Evolutionary conservation across 1,140 invertebrate species (phyloP), one percentile per base, ranked within the genome.

Genomic region (Physella acuta): DNA sequence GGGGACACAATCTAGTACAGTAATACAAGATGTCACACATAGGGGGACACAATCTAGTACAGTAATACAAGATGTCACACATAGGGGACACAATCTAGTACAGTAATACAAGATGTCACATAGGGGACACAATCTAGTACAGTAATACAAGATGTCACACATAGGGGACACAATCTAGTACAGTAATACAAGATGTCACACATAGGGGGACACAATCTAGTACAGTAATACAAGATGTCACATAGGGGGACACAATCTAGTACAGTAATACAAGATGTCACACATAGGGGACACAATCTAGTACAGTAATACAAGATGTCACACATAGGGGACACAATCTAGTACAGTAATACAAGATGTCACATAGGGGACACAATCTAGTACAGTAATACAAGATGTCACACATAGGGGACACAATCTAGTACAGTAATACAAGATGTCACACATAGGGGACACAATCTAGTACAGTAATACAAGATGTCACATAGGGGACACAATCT

Each of bases 401-500:
- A 85, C 11, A 84, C 75, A 73, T 82, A 85, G 4, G 78, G 68
- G 20, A 77, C 20, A 85, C 58, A 17, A 82, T 76, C 81, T 82
- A 66, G 20, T 65, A 68, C 70, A 24, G 24, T 11, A 44, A 44
- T 20, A 44, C 39, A 44, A n/a, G 80, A 71, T 85, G 85, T 84
- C 84, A 85, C 11, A 84, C 75, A 73, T 82, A 85, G 4, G 78
- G 68, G 20, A 77, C 20, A 85, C 58, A 17, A 82, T 76, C 81
- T 82, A 66, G 20, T 65, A 68, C 70, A 24, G 24, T 11, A 44
- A 44, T 20, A 44, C 39, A 44, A n/a, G n/a, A n/a, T n/a, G n/a
- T n/a, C n/a, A n/a, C n/a, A n/a, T n/a, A n/a, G n/a, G 76, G 17
- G 81, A 77, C 20, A 85, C 58, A 17, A 82, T 76, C 81, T 82